Percentiles rank a stretch among this genome's conserved stretches.
Evolutionary conservation across 2,888 invertebrate species (phyloP).

Genomic region (Apodemia duryi): DNA sequence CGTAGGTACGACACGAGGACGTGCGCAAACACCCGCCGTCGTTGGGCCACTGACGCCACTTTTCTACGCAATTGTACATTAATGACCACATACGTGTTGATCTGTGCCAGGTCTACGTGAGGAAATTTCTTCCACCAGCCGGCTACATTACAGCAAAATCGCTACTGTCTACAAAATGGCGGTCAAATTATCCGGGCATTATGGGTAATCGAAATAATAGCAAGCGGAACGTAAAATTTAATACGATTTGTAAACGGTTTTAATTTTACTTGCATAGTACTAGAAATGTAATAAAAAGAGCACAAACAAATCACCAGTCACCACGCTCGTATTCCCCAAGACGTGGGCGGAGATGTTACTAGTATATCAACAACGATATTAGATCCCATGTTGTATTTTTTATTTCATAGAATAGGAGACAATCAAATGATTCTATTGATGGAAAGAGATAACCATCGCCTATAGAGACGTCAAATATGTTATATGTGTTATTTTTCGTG

Average conservation of each 20-base stretch:
- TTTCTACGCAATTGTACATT: constrained; percentile 42
- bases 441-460: no score
- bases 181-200: constrained; percentile 24
- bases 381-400: no score
- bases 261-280: constrained; percentile 13
- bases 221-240: constrained; percentile 16
- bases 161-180: constrained; percentile 31
- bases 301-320: no score
- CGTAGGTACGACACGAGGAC: constrained; percentile 40
- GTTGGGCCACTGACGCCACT: constrained; percentile 23
- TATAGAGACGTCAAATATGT: no score
- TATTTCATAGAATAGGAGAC: no score
- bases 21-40: constrained; percentile 52
- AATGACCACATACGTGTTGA: constrained; percentile 29
- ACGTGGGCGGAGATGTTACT: no score
- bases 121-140: constrained; percentile 41
- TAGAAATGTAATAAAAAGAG: no score
- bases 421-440: no score
- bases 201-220: constrained; percentile 19
- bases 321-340: no score
- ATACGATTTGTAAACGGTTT: constrained; percentile 9
- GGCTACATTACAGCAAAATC: constrained; percentile 17
- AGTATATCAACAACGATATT: no score
- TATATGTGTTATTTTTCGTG: no score
- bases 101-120: constrained; percentile 46